Evolutionary conservation across 2,888 invertebrate genomes (phyloP), one percentile per base, ranked within the genome.

Genomic region (Acleris literana): DNA sequence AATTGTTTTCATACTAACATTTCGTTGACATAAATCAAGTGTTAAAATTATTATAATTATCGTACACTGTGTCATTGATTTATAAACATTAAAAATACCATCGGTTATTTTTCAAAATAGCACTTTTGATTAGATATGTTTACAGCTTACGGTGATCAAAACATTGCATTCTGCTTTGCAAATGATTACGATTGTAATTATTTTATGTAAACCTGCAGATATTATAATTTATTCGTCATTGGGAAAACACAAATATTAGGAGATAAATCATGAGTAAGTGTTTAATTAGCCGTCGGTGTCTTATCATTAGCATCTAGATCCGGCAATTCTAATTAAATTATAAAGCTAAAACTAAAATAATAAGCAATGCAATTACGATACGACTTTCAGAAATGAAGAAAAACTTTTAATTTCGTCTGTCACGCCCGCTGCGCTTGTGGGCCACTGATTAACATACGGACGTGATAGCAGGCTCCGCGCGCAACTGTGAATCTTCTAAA

Each of bases 391-490:
- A 64, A 68, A 46, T 59, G 39, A 56, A 69, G 65, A 64, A 68
- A 52, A 69, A 77, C 74, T 78, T 76, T 76, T 83, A 82, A 83
- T 83, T 83, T 74, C 76, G 72, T 71, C 69, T 70, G 83, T 79
- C 72, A 87, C 87, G 89, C 80, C 82, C 29, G 63, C 63, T 78
- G 82, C 66, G 62, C 76, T 86, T 84, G 69, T 88, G 76, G 89
- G 85, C 74, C 84, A 80, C 75, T 71, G 69, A 81, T 85, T 84
- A 80, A 83, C 81, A 84, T 83, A 78, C 66, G 57, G 46, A 53
- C 46, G 61, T 44, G 56, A 62, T 65, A 65, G 68, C 76, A 74
- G 71, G 77, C 74, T 77, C 73, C 68, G 68, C 64, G 58, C 72
- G 71, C 71, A 73, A 68, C 74, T 75, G 71, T 71, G 72, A 76